Evolutionary conservation across 2,888 invertebrate species (phyloP).

Genomic region (Coleophora flavipennella): DNA sequence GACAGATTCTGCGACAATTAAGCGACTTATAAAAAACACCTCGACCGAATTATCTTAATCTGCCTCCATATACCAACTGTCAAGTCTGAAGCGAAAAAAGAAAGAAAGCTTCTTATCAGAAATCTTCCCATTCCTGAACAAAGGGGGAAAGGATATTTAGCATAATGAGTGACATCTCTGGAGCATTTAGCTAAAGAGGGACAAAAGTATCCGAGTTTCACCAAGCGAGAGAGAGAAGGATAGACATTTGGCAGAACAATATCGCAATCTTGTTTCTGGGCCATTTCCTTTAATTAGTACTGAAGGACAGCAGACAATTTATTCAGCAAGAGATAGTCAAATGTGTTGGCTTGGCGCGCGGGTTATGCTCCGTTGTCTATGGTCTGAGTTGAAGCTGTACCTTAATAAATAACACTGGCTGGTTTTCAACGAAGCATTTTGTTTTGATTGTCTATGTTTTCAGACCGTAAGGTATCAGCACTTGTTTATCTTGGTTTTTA

Average conservation of each 20-base stretch:
- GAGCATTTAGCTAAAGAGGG: conserved; percentile 55
- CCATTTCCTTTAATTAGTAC: conserved; percentile 73
- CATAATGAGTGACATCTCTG: conserved; percentile 70
- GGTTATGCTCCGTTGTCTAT: background rate
- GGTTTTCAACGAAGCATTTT: too few relatives aligned
- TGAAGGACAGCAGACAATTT: conserved; percentile 60
- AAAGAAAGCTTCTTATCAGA: conserved; percentile 42
- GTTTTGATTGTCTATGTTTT: too few relatives aligned
- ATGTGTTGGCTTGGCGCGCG: conserved; percentile 27
- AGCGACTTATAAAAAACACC: conserved; percentile 41
- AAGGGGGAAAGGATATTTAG: conserved; percentile 65
- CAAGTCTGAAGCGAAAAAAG: conserved; percentile 46
- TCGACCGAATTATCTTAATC: conserved; percentile 63
- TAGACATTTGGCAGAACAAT: conserved; percentile 57
- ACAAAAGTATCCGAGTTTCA: conserved; percentile 15
- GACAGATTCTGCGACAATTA: conserved; percentile 42
- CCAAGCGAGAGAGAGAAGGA: conserved; percentile 25
- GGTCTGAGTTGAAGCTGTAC: background rate
- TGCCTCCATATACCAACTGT: conserved; percentile 70
- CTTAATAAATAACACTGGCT: too few relatives aligned
- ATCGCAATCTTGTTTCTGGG: conserved; percentile 74
- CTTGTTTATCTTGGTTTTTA: too few relatives aligned
- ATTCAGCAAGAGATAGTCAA: conserved; percentile 50
- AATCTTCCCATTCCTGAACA: conserved; percentile 49
- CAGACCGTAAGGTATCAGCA: too few relatives aligned